Conservation (phyloP, 92 coral and sea anemone species). For the Paramuricea clavata region DNA sequence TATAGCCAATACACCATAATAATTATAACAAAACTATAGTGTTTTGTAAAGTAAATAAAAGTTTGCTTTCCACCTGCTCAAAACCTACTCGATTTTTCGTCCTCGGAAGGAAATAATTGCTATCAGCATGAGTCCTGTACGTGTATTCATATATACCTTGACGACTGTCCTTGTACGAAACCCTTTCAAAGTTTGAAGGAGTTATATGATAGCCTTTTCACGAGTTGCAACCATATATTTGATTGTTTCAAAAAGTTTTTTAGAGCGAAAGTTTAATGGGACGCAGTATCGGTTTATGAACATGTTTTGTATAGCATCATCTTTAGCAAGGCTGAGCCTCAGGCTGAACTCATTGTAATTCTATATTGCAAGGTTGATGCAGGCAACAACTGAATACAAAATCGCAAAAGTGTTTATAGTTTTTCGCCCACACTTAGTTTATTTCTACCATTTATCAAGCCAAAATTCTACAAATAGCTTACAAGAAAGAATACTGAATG, state of each 20-base stretch:
- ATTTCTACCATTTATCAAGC: neutral
- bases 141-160: no score
- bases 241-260: no score
- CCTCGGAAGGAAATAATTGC: neutral
- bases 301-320: neutral
- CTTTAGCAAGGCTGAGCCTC: neutral
- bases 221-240: no score
- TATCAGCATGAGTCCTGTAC: neutral
- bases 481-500: neutral
- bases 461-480: neutral
- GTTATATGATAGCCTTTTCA: neutral
- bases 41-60: neutral
- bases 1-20: neutral
- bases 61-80: slow-evolving; percentile 8
- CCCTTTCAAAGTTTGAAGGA: no score
- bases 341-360: neutral
- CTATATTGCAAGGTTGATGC: neutral
- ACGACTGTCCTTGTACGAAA: no score
- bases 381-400: neutral
- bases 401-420: neutral
- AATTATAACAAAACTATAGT: neutral
- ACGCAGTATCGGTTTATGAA: no score
- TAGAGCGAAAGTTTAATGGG: no score
- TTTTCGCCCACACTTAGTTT: no score
- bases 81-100: neutral